These are phyloP conservation scores for Enteromius viviparus DNA, from an alignment of 2,797 vertebrate genomes.

Conservation along the genomic window DNA sequence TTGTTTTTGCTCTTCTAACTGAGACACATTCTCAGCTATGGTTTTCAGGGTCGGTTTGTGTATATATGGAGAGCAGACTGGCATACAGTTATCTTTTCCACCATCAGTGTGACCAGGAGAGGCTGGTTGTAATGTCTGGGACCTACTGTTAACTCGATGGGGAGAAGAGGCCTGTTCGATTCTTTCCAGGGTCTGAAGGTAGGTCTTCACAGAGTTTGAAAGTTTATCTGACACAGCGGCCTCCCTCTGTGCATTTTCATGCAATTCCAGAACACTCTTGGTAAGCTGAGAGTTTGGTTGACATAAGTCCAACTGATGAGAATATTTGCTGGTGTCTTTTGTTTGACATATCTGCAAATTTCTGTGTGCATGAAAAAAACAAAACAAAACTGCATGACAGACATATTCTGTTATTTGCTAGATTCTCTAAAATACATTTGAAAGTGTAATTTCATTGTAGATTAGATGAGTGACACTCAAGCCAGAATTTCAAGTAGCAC, in stretches of 20 bases:
- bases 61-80: conserved; percentile 6
- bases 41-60: conserved; percentile 43
- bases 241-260: conserved; percentile 75
- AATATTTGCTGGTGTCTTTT: conserved; percentile 76
- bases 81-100: not conserved
- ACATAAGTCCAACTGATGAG: conserved; percentile 63
- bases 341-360: conserved; percentile 79
- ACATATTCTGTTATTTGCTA: not conserved
- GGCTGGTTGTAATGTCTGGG: conserved; percentile 16
- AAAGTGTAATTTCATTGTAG: not conserved
- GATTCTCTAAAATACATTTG: not conserved
- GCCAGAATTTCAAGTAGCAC: not conserved
- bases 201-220: conserved; percentile 76
- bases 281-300: conserved; percentile 74
- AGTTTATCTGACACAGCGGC: conserved; percentile 57
- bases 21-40: not conserved
- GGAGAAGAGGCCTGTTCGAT: conserved; percentile 44
- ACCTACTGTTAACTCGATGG: not conserved
- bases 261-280: conserved; percentile 73
- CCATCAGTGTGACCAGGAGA: conserved; percentile 34
- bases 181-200: conserved; percentile 77
- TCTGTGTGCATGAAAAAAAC: conserved; percentile 64
- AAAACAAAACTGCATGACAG: not conserved
- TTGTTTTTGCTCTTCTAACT: conserved; percentile 26
- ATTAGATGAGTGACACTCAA: not conserved